Conservation (phyloP, 2,797 vertebrate genomes). For the Melanogrammus aeglefinus region DNA sequence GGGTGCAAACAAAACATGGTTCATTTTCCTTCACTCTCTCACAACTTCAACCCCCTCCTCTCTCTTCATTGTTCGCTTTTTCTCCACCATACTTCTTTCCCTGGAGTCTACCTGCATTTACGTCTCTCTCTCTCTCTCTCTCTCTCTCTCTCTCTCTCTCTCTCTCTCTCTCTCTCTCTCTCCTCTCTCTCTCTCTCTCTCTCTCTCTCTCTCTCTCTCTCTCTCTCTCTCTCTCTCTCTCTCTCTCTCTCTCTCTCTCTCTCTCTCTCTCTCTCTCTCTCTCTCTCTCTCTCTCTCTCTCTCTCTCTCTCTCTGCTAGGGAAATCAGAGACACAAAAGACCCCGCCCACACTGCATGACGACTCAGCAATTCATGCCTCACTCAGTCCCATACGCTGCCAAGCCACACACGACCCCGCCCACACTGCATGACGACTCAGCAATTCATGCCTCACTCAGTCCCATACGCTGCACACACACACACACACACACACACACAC, state of each 20-base stretch:
- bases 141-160: constrained; percentile 13
- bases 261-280: constrained; percentile 7
- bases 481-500: constrained; percentile 1
- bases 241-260: constrained; percentile 7
- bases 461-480: not conserved
- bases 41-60: not conserved
- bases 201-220: constrained; percentile 7
- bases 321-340: constrained; percentile 15
- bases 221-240: constrained; percentile 7
- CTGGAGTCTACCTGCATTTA: not conserved
- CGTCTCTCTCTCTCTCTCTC: constrained; percentile 13
- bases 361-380: constrained; percentile 48
- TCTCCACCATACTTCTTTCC: constrained; percentile 1
- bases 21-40: not conserved
- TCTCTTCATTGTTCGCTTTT: not conserved
- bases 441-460: constrained; percentile 29
- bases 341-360: constrained; percentile 17
- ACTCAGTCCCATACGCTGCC: not conserved
- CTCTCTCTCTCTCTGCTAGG: constrained; percentile 23
- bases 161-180: constrained; percentile 7
- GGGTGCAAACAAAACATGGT: not conserved
- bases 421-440: constrained; percentile 41
- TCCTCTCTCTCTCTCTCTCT: constrained; percentile 6
- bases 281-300: constrained; percentile 7
- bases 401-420: constrained; percentile 10